These are phyloP conservation scores for Pandemis cinnamomeana DNA, from an alignment of 2,888 invertebrate genomes.

Conservation along the genomic window DNA sequence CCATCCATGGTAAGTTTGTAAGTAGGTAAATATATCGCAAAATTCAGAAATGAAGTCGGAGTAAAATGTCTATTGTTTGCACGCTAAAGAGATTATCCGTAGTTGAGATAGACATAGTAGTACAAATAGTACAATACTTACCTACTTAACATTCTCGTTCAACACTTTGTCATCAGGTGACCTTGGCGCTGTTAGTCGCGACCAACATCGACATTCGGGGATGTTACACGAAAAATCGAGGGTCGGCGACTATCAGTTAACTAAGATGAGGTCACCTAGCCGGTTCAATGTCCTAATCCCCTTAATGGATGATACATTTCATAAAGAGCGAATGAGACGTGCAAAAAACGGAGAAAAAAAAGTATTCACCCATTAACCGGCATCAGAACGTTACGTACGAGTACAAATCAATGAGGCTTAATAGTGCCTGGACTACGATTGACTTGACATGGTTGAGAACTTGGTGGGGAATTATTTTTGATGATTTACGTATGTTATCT, in stretches of 20 bases:
- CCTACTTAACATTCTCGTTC: neutral
- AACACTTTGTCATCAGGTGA: neutral
- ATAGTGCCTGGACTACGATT: too few species aligned
- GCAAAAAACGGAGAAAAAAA: neutral
- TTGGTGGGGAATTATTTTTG: too few species aligned
- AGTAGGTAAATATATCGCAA: neutral
- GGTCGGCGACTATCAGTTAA: neutral
- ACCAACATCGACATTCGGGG: neutral
- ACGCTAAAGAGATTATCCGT: constrained; percentile 1
- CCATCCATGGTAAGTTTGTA: neutral
- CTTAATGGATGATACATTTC: neutral
- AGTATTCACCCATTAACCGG: neutral
- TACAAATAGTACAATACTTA: neutral
- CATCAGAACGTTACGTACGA: neutral
- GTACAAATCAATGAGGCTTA: neutral
- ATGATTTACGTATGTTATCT: too few species aligned
- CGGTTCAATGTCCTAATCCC: neutral
- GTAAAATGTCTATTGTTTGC: neutral
- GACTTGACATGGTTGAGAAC: too few species aligned
- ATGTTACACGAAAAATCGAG: constrained; percentile 6
- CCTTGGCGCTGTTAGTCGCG: neutral
- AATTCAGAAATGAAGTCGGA: neutral
- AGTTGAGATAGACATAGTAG: neutral
- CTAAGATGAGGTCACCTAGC: neutral
- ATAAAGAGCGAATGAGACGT: neutral